These are phyloP conservation scores for Andrena bicolor DNA, from an alignment of 2,888 invertebrate species.

Conservation along the genomic window DNA sequence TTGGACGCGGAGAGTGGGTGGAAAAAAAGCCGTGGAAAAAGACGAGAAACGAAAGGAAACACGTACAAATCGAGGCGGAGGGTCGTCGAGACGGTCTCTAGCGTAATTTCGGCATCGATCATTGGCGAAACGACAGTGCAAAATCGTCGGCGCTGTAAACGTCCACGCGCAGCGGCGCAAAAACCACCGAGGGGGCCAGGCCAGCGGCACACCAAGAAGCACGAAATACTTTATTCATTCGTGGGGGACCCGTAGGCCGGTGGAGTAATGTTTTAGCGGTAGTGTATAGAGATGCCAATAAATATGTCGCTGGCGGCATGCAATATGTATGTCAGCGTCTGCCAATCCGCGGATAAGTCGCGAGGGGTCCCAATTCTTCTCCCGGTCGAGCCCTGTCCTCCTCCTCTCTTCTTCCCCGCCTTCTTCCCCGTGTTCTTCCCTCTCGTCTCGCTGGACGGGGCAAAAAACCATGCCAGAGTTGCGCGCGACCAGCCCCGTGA, in stretches of 20 bases:
- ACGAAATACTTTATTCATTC: slow-evolving; percentile 80
- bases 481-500: slow-evolving; percentile 62
- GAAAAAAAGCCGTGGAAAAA: slow-evolving; percentile 12
- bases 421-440: slow-evolving; percentile 57
- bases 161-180: slow-evolving; percentile 64
- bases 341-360: slow-evolving; percentile 74
- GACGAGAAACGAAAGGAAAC: slow-evolving; percentile 38
- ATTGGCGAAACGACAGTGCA: slow-evolving; percentile 70
- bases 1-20: background rate
- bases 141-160: slow-evolving; percentile 67
- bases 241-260: slow-evolving; percentile 51
- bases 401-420: slow-evolving; percentile 28
- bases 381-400: slow-evolving; percentile 18
- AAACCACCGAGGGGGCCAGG: slow-evolving; percentile 36
- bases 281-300: slow-evolving; percentile 81
- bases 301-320: slow-evolving; percentile 81
- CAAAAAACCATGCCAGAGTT: slow-evolving; percentile 56
- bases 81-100: slow-evolving; percentile 40
- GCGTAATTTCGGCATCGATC: slow-evolving; percentile 74
- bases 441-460: slow-evolving; percentile 30
- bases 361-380: slow-evolving; percentile 61
- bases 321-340: slow-evolving; percentile 81
- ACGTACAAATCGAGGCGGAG: slow-evolving; percentile 38
- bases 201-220: slow-evolving; percentile 64
- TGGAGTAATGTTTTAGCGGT: slow-evolving; percentile 74